A percentile compares a stretch with the other conserved stretches of the same genome.
Evolutionary conservation across 2,888 invertebrate genomes (phyloP).

Genomic region (Belgica antarctica): DNA sequence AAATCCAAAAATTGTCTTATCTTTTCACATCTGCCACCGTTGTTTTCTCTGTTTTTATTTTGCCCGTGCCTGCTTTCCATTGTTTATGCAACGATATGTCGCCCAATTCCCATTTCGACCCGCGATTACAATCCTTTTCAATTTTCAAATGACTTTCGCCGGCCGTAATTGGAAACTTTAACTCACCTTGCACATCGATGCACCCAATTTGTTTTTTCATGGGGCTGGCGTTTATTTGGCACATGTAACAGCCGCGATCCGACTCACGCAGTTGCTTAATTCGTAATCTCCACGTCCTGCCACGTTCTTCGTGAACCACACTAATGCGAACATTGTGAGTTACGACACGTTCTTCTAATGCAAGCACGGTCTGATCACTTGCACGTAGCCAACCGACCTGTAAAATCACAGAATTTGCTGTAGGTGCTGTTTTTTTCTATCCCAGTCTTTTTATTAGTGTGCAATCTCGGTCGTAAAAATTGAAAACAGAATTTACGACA

Average conservation of each 20-base stretch:
- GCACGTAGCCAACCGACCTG: conserved; percentile 89
- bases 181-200: conserved; percentile 81
- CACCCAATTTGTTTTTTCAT: conserved; percentile 88
- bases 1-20: too few species aligned
- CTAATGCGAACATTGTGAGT: conserved; percentile 80
- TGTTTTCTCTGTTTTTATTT: neutral
- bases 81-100: neutral
- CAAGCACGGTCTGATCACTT: conserved; percentile 86
- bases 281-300: conserved; percentile 80
- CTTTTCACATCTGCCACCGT: too few species aligned
- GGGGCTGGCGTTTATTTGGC: conserved; percentile 83
- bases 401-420: conserved; percentile 45
- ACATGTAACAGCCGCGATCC: conserved; percentile 85
- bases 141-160: neutral
- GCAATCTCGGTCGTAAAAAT: conserved; percentile 21
- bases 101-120: neutral
- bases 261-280: conserved; percentile 77
- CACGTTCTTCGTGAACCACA: conserved; percentile 77
- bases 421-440: neutral
- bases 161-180: neutral
- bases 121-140: neutral
- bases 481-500: neutral
- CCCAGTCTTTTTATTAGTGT: conserved; percentile 10
- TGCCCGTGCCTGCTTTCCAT: neutral
- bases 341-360: conserved; percentile 79